Evolutionary conservation across 2,113 vertebrate genomes (phyloP), one percentile per base, ranked within the genome.

Genomic region (Vulpes ferrilata): DNA sequence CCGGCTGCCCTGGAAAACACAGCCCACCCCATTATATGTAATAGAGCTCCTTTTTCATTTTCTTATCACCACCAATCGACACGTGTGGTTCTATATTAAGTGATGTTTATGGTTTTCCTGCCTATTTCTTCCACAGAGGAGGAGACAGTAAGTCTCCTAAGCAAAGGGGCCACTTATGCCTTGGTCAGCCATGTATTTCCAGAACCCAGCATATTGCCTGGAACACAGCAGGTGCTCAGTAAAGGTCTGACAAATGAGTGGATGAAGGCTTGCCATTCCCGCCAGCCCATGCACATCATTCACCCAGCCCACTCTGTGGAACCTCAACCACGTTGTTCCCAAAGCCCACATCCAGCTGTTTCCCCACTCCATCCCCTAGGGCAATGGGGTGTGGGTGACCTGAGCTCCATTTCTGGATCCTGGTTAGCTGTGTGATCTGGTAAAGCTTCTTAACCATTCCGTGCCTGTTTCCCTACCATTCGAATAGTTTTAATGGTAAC

Each of bases 1-100:
- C 51, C 3, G 2, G 53, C 7, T 12, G 27, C 32, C 32, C n/a
- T 1, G 6, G 1, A 16, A 11, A 15, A 53, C 10, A 7, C 0
- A n/a, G 55, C 17, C 38, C 32, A 1, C 35, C 15, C 67, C 17
- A 1, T 19, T 19, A 1, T 11, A 92, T n/a, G 0, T 25, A 53
- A 60, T 1, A 12, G 13, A n/a, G 64, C 43, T 32, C 55, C 65
- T 60, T 51, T 30, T 7, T 62, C 27, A 53, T 64, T 79, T 76
- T 35, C 35, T 12, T 48, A 30, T 55, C 30, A 35, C n/a, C 12
- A 23, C 43, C 16, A 11, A 23, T 15, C 25, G 30, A 20, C n/a
- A n/a, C 3, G 9, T 4, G 9, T 3, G 10, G 48, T 3, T 22
- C 30, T 0, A 12, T 1, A 32, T 11, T 32, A 25, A 57, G 25